Base-by-base conservation (phyloP, 1,140 invertebrate species). In the Calycopis cecrops region DNA sequence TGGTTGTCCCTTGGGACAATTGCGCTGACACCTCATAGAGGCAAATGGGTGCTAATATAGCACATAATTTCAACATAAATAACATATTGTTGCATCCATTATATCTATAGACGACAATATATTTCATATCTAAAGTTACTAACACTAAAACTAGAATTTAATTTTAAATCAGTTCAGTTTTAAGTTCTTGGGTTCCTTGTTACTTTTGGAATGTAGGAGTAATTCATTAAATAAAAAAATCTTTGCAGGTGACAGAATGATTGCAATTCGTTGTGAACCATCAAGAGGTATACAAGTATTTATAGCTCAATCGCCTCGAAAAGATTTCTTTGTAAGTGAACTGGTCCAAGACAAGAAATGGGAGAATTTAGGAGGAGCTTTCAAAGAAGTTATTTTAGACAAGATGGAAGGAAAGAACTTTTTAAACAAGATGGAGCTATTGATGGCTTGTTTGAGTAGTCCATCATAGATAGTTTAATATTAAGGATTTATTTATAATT, bases 391-490 rank as follows among this genome's bases (percentile, higher is more conserved):
- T 8, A 91, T 94, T 65, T 92, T 97, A 78, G 96, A 98, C 48
- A 96, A 96, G 88, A 96, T 99, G 92, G 96, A 98, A 79, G 97
- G 97, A n/a, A 95, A 96, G 72, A 98, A 98, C 88, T 98, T 99
- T 79, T 88, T 98, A 0, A 97, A 97, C 70, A 98, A 98, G 91
- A 97, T 99, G 92, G 97, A 99, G 90, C 90, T 98, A 59, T 89
- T 99, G 4, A 98, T 99, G 96, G 96, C 97, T 16, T 94, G 95
- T 66, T 86, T 97, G 11, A 96, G 87, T 63, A 88, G 85, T 59
- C 83, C 85, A 6, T 88, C 85, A 12, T 88, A 87, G 70, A 9
- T 34, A 17, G 16, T 40, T 53, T 53, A 34, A 49, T 53, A 49
- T 10, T 55, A 28, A 59, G 48, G 33, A 57, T 37, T 35, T 50